Evolutionary conservation across 2,797 vertebrate species (phyloP), one percentile per base, ranked within the genome.

Genomic region (Lagorchestes hirsutus): DNA sequence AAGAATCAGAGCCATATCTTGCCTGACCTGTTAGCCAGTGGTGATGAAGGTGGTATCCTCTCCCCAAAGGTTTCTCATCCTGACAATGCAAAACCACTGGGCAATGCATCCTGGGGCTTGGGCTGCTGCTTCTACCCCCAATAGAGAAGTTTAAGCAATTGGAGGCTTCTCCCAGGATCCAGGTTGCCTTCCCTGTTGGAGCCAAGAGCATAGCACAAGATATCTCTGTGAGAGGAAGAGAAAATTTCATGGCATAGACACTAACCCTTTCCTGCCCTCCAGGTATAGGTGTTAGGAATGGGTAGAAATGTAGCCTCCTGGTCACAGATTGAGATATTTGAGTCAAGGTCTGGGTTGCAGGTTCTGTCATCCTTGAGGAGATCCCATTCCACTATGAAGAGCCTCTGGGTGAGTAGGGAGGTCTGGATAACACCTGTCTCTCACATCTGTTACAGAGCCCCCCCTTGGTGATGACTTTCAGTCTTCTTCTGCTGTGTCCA

Each of bases 381-480:
- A 14, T 27, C 52, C 22, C 52, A 34, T 3, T 40, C 50, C 58
- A 13, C n/a, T 31, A 22, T 94, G 12, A 67, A 96, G 67, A 55
- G 55, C 82, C 3, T 29, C n/a, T 46, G 55, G 46, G 24, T 74
- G 96, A 56, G 92, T 54, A 10, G 2, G 52, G 57, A 55, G 58
- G 40, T 87, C 94, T 93, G n/a, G 74, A 91, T 93, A 90, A 97
- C 92, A 12, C 6, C 46, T 55, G 14, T 10, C 52, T 13, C 34
- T 87, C 97, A 59, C 74, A 0, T 98, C 96, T 98, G 1, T 97
- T 98, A 34, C 98, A 99, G 99, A 99, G 98, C 98, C 99, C 29
- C 98, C 99, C 1, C 98, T 99, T 96, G 98, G 96, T 90, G 99
- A 99, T 28, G 99, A 99, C 46, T 97, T 99, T 46, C 99, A 98